phyloP scores from a whole-genome alignment of 1,140 invertebrate genomes.

The Drosophila kurseongensis region DNA sequence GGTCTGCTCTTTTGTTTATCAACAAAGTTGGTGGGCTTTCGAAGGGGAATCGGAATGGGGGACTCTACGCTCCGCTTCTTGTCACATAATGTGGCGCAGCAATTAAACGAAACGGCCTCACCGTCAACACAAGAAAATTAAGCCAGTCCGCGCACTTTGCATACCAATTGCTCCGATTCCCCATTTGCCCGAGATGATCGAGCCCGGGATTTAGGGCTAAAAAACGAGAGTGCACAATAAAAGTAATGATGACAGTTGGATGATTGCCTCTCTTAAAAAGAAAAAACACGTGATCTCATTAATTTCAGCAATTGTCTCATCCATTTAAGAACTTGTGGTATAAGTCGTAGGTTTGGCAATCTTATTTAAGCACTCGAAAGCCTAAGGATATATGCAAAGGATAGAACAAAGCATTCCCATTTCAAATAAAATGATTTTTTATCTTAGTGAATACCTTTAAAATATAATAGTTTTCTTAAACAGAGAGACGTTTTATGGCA shows the following conservation, averaged over 20 bases:
- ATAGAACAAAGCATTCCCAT: too few relatives aligned
- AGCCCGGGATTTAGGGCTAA: conserved; percentile 4
- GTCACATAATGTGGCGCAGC: conserved; percentile 81
- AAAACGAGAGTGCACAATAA: conserved; percentile 14
- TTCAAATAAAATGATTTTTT: too few relatives aligned
- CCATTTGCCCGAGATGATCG: conserved; percentile 8
- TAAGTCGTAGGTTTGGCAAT: too few relatives aligned
- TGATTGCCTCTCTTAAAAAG: background rate
- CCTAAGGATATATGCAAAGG: too few relatives aligned
- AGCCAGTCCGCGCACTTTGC: conserved; percentile 76
- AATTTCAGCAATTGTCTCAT: too few relatives aligned
- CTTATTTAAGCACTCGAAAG: too few relatives aligned
- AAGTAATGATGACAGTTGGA: background rate
- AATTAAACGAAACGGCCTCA: conserved; percentile 78
- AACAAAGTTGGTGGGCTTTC: conserved; percentile 19
- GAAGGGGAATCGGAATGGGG: conserved; percentile 3
- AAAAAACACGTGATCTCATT: background rate
- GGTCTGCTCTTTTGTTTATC: conserved; percentile 48
- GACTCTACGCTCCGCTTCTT: conserved; percentile 66
- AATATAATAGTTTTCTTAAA: too few relatives aligned
- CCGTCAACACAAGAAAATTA: conserved; percentile 50
- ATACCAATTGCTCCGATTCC: conserved; percentile 71
- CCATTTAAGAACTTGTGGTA: too few relatives aligned
- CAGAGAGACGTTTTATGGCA: too few relatives aligned
- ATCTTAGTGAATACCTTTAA: too few relatives aligned